Percentiles rank a stretch among this genome's conserved stretches.
Evolutionary conservation across 1,140 invertebrate genomes (phyloP).

Genomic region (Plodia interpunctella): DNA sequence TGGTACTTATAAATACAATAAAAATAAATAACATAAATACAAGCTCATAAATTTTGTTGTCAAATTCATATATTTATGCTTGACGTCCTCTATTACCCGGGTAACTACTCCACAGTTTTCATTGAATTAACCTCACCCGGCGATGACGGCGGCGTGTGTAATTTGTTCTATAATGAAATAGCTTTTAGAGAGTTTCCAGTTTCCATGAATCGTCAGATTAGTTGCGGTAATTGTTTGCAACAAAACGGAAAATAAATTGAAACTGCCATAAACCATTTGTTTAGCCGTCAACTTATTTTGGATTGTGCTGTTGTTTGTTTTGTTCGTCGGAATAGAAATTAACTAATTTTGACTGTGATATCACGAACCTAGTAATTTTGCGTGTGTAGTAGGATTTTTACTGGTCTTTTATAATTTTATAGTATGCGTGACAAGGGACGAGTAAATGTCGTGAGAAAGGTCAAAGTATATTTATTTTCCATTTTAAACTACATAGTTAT

Average conservation of each 20-base stretch:
- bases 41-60: background rate
- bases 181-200: background rate
- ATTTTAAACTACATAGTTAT: background rate
- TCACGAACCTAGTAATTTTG: background rate
- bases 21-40: too few species aligned
- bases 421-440: slow-evolving; percentile 7
- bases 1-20: too few species aligned
- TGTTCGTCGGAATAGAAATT: too few species aligned
- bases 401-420: slow-evolving; percentile 17
- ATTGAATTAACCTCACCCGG: background rate
- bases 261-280: too few species aligned
- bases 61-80: background rate
- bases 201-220: slow-evolving; percentile 1
- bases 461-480: background rate
- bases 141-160: background rate
- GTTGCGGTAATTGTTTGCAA: background rate
- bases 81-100: background rate
- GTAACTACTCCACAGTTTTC: slow-evolving; percentile 1
- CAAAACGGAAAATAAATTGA: background rate
- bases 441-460: slow-evolving; percentile 3
- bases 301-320: too few species aligned
- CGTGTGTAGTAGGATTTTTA: slow-evolving; percentile 8
- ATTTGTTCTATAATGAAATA: slow-evolving; percentile 1
- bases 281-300: too few species aligned
- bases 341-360: too few species aligned